Evolutionary conservation across 2,113 vertebrate genomes (phyloP).

Genomic region (Pseudois nayaur): DNA sequence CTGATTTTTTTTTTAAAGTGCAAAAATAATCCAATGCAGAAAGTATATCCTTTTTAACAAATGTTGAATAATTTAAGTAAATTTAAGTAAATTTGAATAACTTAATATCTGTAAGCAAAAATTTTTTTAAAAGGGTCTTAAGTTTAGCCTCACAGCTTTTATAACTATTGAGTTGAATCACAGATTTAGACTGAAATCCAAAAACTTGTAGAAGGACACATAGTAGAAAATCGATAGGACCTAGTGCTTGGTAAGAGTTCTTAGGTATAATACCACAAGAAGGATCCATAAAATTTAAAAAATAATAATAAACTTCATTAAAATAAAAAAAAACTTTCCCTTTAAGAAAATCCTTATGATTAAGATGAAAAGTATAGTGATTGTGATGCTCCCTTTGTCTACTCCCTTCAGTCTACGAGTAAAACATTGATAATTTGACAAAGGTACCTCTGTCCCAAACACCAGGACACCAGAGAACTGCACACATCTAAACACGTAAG

Average conservation of each 20-base stretch:
- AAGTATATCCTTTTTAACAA: background rate
- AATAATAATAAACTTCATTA: background rate
- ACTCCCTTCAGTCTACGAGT: background rate
- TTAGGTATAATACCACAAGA: background rate
- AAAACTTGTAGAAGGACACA: background rate
- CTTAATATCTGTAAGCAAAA: background rate
- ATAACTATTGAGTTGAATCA: background rate
- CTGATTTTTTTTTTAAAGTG: background rate
- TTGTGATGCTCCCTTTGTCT: background rate
- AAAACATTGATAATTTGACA: background rate
- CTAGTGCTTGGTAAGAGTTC: background rate
- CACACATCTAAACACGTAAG: background rate
- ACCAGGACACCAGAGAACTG: background rate
- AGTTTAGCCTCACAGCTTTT: background rate
- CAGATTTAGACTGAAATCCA: background rate
- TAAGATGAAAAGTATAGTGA: background rate
- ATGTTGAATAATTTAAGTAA: background rate
- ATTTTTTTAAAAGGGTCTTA: background rate
- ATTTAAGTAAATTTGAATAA: background rate
- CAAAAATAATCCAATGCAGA: background rate
- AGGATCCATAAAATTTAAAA: background rate
- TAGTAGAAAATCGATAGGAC: background rate
- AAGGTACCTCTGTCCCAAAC: background rate
- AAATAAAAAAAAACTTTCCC: background rate
- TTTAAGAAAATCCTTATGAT: background rate